These are phyloP conservation scores for Pseudochromis fuscus DNA, from an alignment of 2,797 vertebrate genomes.

Conservation along the genomic window DNA sequence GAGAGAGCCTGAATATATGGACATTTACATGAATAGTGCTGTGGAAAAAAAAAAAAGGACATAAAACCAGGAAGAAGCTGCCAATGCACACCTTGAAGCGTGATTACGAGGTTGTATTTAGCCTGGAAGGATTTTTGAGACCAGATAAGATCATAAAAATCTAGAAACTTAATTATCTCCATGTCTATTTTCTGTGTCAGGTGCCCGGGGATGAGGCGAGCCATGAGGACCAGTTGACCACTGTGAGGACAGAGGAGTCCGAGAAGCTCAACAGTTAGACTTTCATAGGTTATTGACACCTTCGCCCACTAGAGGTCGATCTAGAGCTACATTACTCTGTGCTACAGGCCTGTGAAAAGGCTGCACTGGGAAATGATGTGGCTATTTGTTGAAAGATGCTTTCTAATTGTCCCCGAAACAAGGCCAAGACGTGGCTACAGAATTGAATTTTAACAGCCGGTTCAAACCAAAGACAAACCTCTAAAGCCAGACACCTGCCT, in stretches of 20 bases:
- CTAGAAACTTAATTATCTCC: neutral
- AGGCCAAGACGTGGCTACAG: conserved; percentile 4
- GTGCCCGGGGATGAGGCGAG: conserved; percentile 77
- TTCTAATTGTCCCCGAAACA: conserved; percentile 22
- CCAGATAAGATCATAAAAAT: neutral
- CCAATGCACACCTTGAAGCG: neutral
- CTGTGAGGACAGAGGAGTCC: conserved; percentile 71
- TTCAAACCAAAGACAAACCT: conserved; percentile 69
- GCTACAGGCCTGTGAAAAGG: conserved; percentile 24
- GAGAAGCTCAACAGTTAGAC: conserved; percentile 79
- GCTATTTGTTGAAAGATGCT: conserved; percentile 29
- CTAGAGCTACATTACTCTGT: conserved; percentile 8
- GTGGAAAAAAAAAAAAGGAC: neutral
- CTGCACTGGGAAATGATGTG: conserved; percentile 19
- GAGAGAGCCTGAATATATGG: neutral
- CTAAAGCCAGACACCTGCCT: conserved; percentile 7
- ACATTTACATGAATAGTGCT: neutral
- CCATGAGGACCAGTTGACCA: conserved; percentile 64
- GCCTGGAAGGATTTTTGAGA: neutral
- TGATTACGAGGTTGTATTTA: neutral
- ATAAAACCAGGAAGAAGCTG: neutral
- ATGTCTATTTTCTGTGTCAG: conserved; percentile 56
- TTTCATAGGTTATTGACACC: neutral
- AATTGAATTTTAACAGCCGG: conserved; percentile 8
- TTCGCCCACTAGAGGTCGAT: conserved; percentile 56